phyloP scores from a whole-genome alignment of 37 sponge, comb jelly and placozoan genomes.

The Agelas oroides region DNA sequence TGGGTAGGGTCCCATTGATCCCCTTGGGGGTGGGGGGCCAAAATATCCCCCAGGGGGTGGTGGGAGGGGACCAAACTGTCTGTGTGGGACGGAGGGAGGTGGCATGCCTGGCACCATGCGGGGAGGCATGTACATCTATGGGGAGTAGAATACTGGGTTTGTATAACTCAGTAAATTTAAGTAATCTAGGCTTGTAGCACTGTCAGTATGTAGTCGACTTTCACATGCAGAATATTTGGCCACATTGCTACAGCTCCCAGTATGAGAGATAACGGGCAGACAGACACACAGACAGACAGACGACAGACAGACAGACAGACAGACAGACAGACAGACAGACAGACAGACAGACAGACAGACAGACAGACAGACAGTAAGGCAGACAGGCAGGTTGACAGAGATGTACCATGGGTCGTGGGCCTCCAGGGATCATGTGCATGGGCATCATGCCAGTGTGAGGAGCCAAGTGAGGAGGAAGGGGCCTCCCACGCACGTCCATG shows the following conservation, averaged over 20 bases:
- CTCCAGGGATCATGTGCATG: background rate
- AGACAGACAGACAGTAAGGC: too few relatives aligned
- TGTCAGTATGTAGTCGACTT: too few relatives aligned
- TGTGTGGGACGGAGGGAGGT: background rate
- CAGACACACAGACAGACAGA: too few relatives aligned
- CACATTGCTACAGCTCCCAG: too few relatives aligned
- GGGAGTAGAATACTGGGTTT: background rate
- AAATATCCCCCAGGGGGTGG: background rate
- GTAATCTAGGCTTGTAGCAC: too few relatives aligned
- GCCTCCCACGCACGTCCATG: background rate
- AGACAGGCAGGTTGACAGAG: too few relatives aligned
- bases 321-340: too few relatives aligned
- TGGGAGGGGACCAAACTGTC: background rate
- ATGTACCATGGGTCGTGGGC: background rate
- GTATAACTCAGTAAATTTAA: too few relatives aligned
- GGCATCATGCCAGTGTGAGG: conserved; percentile 33
- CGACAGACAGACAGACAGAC: too few relatives aligned
- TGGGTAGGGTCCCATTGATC: conserved; percentile 9
- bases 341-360: too few relatives aligned
- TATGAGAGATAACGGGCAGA: too few relatives aligned
- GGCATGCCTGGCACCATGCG: background rate
- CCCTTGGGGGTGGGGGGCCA: conserved; percentile 20
- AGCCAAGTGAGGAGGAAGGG: background rate
- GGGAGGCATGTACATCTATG: conserved; percentile 17
- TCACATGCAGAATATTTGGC: too few relatives aligned